These are phyloP conservation scores for Pelecanoides urinatrix DNA, from an alignment of 2,113 vertebrate genomes.

Conservation along the genomic window DNA sequence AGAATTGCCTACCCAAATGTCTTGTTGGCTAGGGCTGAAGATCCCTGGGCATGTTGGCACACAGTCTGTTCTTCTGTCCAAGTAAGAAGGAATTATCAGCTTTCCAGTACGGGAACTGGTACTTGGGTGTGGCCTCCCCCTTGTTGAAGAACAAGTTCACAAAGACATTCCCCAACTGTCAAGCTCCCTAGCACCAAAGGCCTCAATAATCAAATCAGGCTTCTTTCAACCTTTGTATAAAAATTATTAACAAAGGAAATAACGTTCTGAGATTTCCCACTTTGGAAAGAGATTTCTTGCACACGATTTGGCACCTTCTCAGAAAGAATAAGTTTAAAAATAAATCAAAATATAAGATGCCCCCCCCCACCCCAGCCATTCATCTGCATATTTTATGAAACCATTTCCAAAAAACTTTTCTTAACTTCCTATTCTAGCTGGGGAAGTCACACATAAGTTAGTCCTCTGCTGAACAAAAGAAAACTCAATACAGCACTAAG, in stretches of 20 bases:
- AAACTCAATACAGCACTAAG: background rate
- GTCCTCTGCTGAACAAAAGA: background rate
- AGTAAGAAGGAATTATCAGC: background rate
- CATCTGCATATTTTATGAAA: background rate
- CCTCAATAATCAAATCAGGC: background rate
- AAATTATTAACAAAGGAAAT: background rate
- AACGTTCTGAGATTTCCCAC: background rate
- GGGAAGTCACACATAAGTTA: background rate
- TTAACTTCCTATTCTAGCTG: background rate
- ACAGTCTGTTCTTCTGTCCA: background rate
- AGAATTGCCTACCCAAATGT: background rate
- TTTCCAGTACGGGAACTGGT: background rate
- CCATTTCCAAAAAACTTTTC: background rate
- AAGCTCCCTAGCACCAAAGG: background rate
- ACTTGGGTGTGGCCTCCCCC: background rate
- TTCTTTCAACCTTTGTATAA: background rate
- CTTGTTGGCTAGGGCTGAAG: background rate
- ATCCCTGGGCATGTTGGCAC: background rate
- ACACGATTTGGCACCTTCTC: background rate
- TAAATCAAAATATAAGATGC: background rate
- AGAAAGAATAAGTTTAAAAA: background rate
- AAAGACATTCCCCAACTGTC: background rate
- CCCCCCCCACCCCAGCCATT: background rate
- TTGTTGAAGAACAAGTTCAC: background rate
- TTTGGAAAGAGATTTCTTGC: background rate